Percentiles rank a stretch among this genome's conserved stretches.
Evolutionary conservation across 2,888 invertebrate genomes (phyloP).

Genomic region (Campopleginae sp.): DNA sequence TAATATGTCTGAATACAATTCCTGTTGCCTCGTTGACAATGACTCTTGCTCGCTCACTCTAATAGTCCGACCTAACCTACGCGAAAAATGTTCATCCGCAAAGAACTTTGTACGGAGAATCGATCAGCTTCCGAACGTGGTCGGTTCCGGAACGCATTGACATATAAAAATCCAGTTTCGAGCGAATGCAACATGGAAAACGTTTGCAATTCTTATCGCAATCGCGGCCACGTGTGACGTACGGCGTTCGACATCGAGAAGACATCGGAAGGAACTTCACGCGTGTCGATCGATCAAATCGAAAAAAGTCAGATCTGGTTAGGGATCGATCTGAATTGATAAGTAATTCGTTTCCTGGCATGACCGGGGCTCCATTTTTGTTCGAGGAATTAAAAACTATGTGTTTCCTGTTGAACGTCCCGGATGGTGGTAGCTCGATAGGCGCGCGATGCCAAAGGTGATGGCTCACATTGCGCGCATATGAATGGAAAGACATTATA

Average conservation of each 20-base stretch:
- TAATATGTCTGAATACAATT: not conserved
- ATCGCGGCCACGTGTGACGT: conserved; percentile 56
- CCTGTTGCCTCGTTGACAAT: not conserved
- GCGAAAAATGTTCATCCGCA: conserved; percentile 30
- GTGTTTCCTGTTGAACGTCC: not conserved
- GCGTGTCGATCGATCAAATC: not conserved
- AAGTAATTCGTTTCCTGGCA: not conserved
- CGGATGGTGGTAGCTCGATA: not conserved
- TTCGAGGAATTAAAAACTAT: not conserved
- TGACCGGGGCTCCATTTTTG: not conserved
- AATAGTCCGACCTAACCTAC: conserved; percentile 41
- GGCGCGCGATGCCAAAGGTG: not conserved
- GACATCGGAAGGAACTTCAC: conserved; percentile 41
- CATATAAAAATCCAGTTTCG: conserved; percentile 76
- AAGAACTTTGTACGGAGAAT: conserved; percentile 3
- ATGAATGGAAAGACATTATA: conserved; percentile 8
- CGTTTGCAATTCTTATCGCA: conserved; percentile 42
- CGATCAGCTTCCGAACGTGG: conserved; percentile 13
- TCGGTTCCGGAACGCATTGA: conserved; percentile 72
- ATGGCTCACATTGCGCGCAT: conserved; percentile 2
- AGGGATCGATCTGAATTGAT: not conserved
- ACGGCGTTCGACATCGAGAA: not conserved
- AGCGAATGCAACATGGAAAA: conserved; percentile 65
- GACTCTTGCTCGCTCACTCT: conserved; percentile 16
- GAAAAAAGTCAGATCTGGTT: not conserved